Base-by-base conservation (phyloP, 2,113 vertebrate species). In the Saccopteryx leptura region DNA sequence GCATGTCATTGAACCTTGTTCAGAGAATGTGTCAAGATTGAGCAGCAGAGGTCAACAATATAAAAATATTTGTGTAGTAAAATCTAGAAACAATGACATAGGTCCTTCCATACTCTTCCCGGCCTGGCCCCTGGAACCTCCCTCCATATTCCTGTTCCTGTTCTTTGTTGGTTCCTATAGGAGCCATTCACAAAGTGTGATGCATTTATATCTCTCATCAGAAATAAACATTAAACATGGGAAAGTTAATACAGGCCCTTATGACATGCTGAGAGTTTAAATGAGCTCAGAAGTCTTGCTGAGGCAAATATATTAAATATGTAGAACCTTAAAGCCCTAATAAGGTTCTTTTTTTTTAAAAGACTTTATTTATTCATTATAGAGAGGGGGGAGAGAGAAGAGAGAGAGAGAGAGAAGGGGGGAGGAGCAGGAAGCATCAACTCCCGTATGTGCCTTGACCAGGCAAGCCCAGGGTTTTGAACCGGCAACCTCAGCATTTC, bases 121-220 rank as follows among this genome's bases (percentile, higher is more conserved):
- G 94, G 96, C 95, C 69, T 79, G 90, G 68, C 76, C 90, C 94
- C 0, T 0, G 94, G 71, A 68, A 26, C 26, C 79, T 90, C 84
- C 85, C 75, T 89, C 71, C 12, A n/a, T 76, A 89, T 93, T 88
- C 61, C 85, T 8, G 13, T 86, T 58, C 21, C 61, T 76, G 0
- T 63, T 93, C 52, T 71, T 93, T 71, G 19, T 97, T 92, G 82
- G 76, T 97, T 97, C 97, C 96, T 96, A 92, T 93, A 96, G 94
- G 94, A 97, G 10, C 21, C 26, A 78, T 93, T 97, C 90, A 84
- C 68, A 74, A 97, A 97, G 9, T 93, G 87, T 60, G 94, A 96
- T 98, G 96, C 92, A 71, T 95, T 97, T 97, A 94, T 97, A 96
- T 98, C 91, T 97, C 97, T 97, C 97, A 92, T 97, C 54, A 80